Percentiles rank a stretch among this genome's conserved stretches.
Evolutionary conservation across 1,140 invertebrate genomes (phyloP).

Genomic region (Drosophila arawakana): DNA sequence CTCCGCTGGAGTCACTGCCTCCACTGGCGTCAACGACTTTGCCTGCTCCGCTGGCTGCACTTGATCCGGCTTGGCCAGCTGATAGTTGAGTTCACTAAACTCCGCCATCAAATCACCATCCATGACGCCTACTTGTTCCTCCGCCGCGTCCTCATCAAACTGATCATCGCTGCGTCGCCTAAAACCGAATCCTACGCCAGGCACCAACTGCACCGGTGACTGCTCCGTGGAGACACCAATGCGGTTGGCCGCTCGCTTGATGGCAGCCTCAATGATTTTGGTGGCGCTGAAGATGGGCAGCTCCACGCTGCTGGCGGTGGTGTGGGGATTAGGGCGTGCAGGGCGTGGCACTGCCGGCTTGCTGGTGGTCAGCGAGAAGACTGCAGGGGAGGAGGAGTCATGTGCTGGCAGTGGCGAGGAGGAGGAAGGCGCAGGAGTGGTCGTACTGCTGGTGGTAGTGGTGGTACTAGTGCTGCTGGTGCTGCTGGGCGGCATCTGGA

Average conservation of each 20-base stretch:
- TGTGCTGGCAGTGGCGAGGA: constrained; percentile 36
- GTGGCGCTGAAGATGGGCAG: constrained; percentile 79
- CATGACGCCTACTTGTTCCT: constrained; percentile 47
- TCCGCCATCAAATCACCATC: constrained; percentile 77
- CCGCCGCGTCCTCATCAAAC: constrained; percentile 8
- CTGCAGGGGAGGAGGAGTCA: constrained; percentile 72
- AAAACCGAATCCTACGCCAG: constrained; percentile 55
- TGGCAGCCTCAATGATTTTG: constrained; percentile 80
- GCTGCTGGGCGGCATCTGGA: constrained; percentile 44
- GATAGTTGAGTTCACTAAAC: constrained; percentile 79
- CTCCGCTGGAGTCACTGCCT: background rate
- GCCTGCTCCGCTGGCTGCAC: constrained; percentile 4
- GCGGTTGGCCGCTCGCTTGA: constrained; percentile 75
- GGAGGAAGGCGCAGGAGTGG: constrained; percentile 9
- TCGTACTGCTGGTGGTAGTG: constrained; percentile 1
- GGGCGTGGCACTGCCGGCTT: constrained; percentile 47
- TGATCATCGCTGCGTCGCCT: constrained; percentile 66
- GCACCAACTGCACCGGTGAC: constrained; percentile 13
- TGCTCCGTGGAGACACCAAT: constrained; percentile 77
- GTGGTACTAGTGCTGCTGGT: background rate
- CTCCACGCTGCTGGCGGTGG: constrained; percentile 72
- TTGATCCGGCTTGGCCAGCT: constrained; percentile 70
- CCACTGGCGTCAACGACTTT: background rate
- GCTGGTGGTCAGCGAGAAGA: constrained; percentile 76
- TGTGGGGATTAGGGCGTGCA: constrained; percentile 34